These are phyloP conservation scores for Saturnia japonica DNA, from an alignment of 2,888 invertebrate genomes.

Conservation along the genomic window DNA sequence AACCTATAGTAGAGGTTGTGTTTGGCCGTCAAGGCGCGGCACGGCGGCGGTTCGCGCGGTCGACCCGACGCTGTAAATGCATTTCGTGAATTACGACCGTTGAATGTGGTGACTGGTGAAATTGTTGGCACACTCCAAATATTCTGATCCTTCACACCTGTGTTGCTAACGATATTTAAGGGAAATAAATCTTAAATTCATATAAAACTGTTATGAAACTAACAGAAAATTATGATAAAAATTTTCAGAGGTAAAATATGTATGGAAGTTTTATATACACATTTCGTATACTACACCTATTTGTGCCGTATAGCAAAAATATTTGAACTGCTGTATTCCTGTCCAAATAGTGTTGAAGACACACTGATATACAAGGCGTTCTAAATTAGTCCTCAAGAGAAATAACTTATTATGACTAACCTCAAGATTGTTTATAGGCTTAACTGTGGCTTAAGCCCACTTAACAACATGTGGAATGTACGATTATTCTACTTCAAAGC, in stretches of 20 bases:
- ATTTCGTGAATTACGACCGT: conserved; percentile 67
- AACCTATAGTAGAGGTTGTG: conserved; percentile 33
- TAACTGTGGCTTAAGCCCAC: no score
- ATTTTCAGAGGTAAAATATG: neutral
- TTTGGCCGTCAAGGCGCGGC: conserved; percentile 35
- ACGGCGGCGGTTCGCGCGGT: conserved; percentile 31
- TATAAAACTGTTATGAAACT: conserved; percentile 23
- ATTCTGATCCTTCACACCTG: conserved; percentile 51
- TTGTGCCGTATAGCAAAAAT: no score
- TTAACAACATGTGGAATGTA: no score
- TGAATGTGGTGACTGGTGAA: conserved; percentile 62
- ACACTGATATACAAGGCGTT: no score
- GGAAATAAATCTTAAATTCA: conserved; percentile 28
- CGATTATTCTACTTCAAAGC: no score
- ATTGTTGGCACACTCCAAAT: conserved; percentile 47
- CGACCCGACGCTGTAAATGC: conserved; percentile 52
- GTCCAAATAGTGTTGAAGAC: no score
- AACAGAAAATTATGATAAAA: neutral
- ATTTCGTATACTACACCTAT: no score
- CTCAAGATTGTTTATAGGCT: no score
- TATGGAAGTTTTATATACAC: neutral
- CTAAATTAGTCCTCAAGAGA: no score
- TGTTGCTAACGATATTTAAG: conserved; percentile 22
- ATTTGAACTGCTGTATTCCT: no score
- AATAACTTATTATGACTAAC: no score